Conservation (phyloP, 2,888 invertebrate genomes). For the Pomacea canaliculata region DNA sequence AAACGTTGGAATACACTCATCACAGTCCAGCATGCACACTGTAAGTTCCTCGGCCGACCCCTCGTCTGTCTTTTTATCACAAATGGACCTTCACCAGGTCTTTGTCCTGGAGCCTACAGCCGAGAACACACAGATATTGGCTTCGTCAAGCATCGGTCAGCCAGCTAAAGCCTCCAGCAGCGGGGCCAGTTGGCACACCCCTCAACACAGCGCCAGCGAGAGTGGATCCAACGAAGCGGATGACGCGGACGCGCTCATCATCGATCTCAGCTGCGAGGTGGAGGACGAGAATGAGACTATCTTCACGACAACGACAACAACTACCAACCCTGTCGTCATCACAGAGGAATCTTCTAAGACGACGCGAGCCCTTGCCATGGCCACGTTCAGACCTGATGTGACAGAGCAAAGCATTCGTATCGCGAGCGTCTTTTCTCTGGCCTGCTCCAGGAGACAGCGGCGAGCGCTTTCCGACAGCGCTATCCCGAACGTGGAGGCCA, state of each 20-base stretch:
- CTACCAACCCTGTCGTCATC: not conserved
- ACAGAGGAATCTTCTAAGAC: no score
- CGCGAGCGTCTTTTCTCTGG: slow-evolving; percentile 22
- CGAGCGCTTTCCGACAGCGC: slow-evolving; percentile 22
- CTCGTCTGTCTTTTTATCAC: no score
- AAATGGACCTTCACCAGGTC: slow-evolving; percentile 18
- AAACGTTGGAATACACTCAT: no score
- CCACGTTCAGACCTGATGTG: not conserved
- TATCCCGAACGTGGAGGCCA: slow-evolving; percentile 5
- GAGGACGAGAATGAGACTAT: slow-evolving; percentile 18
- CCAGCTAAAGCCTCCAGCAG: no score
- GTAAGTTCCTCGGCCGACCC: no score
- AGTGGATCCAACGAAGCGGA: slow-evolving; percentile 1
- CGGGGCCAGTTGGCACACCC: slow-evolving; percentile 15
- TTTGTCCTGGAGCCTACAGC: slow-evolving; percentile 10
- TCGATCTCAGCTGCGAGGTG: slow-evolving; percentile 9
- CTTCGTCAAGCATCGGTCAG: no score
- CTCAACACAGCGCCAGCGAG: slow-evolving; percentile 17
- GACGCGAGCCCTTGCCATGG: not conserved
- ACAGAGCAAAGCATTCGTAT: slow-evolving; percentile 6
- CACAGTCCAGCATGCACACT: no score
- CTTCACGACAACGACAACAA: not conserved
- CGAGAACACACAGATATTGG: no score
- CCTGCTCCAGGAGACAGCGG: slow-evolving; percentile 5
- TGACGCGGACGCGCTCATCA: not conserved